Percentiles rank a stretch among this genome's conserved stretches.
Evolutionary conservation across 2,888 invertebrate genomes (phyloP).

Genomic region (Tromatobia lineatoria): DNA sequence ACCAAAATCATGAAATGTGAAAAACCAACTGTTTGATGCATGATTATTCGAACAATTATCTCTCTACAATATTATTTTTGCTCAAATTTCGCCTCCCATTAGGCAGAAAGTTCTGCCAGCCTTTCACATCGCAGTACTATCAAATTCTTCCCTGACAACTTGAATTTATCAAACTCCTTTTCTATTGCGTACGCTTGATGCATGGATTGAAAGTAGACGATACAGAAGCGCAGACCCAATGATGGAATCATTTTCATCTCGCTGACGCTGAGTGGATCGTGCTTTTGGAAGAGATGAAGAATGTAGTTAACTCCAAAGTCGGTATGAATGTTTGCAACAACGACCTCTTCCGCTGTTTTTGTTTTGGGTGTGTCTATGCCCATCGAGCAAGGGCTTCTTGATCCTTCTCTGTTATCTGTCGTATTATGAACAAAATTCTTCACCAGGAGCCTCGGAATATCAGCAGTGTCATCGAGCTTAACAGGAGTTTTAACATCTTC

Average conservation of each 20-base stretch:
- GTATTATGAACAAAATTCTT: background rate
- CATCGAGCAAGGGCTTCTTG: background rate
- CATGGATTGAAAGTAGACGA: constrained; percentile 75
- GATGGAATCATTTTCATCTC: constrained; percentile 65
- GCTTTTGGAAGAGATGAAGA: constrained; percentile 77
- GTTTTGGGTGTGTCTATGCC: constrained; percentile 8
- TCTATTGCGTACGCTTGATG: constrained; percentile 72
- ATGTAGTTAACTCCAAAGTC: constrained; percentile 74
- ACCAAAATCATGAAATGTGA: background rate
- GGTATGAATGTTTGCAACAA: constrained; percentile 79
- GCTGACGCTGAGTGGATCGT: constrained; percentile 76
- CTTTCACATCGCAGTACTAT: constrained; percentile 73
- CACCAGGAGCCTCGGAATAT: background rate
- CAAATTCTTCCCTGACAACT: constrained; percentile 71
- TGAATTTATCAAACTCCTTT: constrained; percentile 73
- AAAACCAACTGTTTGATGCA: background rate
- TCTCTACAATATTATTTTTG: background rate
- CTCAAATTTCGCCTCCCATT: background rate
- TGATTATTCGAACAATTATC: background rate
- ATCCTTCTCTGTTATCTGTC: background rate
- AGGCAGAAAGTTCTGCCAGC: constrained; percentile 25
- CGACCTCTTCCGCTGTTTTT: constrained; percentile 73
- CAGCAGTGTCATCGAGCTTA: background rate
- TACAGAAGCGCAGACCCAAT: constrained; percentile 75
- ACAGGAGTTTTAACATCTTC: background rate